Evolutionary conservation across 1,140 invertebrate genomes (phyloP), one percentile per base, ranked within the genome.

Genomic region (Drosophila kanapiae): DNA sequence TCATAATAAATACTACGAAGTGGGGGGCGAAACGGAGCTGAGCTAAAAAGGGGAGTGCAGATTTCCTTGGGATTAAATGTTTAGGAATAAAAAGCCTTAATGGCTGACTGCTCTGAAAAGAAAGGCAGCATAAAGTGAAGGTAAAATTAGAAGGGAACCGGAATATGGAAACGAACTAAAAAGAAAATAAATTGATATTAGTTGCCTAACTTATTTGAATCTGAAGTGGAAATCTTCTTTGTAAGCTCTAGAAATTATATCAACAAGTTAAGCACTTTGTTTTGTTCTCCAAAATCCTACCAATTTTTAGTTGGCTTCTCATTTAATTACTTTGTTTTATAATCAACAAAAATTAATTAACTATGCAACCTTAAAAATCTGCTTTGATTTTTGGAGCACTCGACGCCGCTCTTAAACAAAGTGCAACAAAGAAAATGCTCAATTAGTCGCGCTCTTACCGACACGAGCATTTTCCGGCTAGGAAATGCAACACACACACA

Each of bases 351-450:
- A 14, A 29, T 37, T 37, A 23, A n/a, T 37, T n/a, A 23, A 35
- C 56, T 65, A 10, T 16, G 4, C 10, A 27, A 49, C 14, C 10
- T 8, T 4, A 40, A 58, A 38, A 14, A 10, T 37, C 35, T 16
- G 35, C 51, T 47, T 70, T 71, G 69, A 72, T 71, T 72, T 72
- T 70, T 43, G 16, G 37, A 16, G 37, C 37, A 31, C 49, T 70
- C 35, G 43, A 33, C 7, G 11, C 47, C 11, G 18, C 18, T 23
- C 33, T 54, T 35, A 67, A 38, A 63, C 29, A 18, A 13, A 67
- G 42, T 76, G 62, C 61, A 53, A 76, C 75, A 77, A 76, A 77
- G 72, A 53, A 76, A 76, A 67, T 49, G 61, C 72, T 77, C 75
- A 77, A 76, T 77, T 77, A 76, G 75, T 76, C 42, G 74, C 35